Base-by-base conservation (phyloP, 2,797 vertebrate species). In the Scomberomorus guttatus region DNA sequence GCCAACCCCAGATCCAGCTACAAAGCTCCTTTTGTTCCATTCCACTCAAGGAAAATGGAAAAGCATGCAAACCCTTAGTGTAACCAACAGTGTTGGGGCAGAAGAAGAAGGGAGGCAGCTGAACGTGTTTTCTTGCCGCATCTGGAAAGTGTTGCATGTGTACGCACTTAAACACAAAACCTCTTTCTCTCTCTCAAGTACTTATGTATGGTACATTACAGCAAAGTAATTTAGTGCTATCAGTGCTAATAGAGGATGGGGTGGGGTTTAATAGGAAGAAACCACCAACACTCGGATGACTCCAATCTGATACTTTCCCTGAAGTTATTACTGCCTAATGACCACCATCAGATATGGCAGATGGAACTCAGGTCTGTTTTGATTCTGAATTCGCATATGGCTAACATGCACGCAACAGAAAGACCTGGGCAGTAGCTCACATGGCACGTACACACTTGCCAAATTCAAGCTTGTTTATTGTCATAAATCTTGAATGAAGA, bases 1-100 rank as follows among this genome's bases (percentile, higher is more conserved):
- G 82, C 80, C 72, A 82, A 92, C 90, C 82, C 82, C 75, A 82
- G 83, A 88, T 78, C 68, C 78, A 79, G 75, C 89, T 79, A 95
- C 94, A 95, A 95, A 94, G 94, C 82, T 83, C 69, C 91, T 93
- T 95, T 95, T 95, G 94, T 95, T 95, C 82, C 77, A 70, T 82
- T 85, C 57, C 86, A 91, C 87, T 91, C 84, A 83, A 76, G 90
- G 86, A 93, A 93, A 91, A 89, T 88, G 74, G 84, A 78, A 89
- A 89, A 52, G 79, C 90, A 94, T 69, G 90, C 92, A 90, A 94
- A 50, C 46, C 77, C 75, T 71, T 81, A 86, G 83, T 90, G 71
- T 79, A 90, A 85, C 74, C 78, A 90, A 78, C 72, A 87, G 76
- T 42, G 76, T 82, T 65, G 66, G 42, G 67, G 83, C 77, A 77